Conservation (phyloP, 2,888 invertebrate species). For the Tolmerus cingulatus region DNA sequence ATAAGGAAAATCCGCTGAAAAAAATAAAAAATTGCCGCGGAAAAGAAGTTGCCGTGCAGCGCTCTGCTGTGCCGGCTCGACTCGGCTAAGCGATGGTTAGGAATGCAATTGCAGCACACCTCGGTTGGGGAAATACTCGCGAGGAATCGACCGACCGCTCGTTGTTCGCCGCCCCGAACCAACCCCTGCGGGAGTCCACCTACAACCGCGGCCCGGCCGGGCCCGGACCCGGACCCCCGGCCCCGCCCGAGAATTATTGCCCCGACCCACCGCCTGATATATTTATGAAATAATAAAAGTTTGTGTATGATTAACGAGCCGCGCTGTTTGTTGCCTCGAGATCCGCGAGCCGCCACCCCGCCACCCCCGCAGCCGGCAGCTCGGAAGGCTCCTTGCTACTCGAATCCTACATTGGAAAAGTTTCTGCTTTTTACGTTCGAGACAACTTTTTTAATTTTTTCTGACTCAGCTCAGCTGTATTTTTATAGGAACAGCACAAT, state of each 20-base stretch:
- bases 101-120: conserved; percentile 37
- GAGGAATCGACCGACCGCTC: conserved; percentile 27
- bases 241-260: conserved; percentile 27
- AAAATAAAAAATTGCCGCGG: conserved; percentile 27
- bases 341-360: not conserved
- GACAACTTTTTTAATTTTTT: conserved; percentile 42
- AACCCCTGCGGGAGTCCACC: not conserved
- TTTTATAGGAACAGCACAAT: conserved; percentile 38
- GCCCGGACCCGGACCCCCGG: not conserved
- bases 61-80: no score
- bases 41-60: conserved; percentile 33
- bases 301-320: conserved; percentile 42
- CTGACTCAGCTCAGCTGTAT: conserved; percentile 40
- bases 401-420: conserved; percentile 41
- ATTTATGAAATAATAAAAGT: conserved; percentile 43
- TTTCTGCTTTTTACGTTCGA: conserved; percentile 38
- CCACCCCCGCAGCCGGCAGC: not conserved
- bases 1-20: conserved; percentile 38
- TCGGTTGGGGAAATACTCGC: conserved; percentile 28
- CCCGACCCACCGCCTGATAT: conserved; percentile 35
- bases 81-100: conserved; percentile 14
- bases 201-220: not conserved
- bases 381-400: conserved; percentile 27
- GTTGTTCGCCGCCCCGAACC: not conserved
- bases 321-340: conserved; percentile 38